A percentile compares a stretch with the other conserved stretches of the same genome.
Evolutionary conservation across 2,797 vertebrate species (phyloP).

Genomic region (Nyctibius grandis): DNA sequence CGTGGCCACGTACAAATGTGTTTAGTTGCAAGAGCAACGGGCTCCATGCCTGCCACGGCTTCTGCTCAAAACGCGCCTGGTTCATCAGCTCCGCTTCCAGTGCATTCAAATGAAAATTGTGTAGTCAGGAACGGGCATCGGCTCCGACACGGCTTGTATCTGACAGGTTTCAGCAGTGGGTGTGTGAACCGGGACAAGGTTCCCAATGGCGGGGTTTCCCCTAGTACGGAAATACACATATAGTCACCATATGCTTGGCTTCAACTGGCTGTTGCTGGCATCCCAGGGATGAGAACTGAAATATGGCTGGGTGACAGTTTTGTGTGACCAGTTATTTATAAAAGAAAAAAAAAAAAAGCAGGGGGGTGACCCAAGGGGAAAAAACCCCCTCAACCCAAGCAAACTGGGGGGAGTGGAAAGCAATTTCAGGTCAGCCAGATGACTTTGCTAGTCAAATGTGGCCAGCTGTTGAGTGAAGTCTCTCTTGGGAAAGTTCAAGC

Average conservation of each 20-base stretch:
- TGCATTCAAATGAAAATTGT: not conserved
- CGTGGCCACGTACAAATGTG: accelerated
- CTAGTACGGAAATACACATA: accelerated
- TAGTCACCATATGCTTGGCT: accelerated
- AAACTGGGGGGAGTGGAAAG: not conserved
- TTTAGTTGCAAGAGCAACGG: not conserved
- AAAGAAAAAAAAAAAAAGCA: not conserved
- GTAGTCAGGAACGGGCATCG: accelerated
- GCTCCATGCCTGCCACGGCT: not conserved
- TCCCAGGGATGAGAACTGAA: not conserved
- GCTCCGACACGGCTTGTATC: not conserved
- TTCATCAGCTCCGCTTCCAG: not conserved
- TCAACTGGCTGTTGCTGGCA: not conserved
- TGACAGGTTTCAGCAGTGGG: not conserved
- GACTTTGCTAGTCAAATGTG: not conserved
- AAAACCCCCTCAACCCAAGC: not conserved
- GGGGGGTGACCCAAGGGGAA: accelerated
- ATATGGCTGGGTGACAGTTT: not conserved
- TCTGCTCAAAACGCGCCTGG: accelerated
- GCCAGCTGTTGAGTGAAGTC: not conserved
- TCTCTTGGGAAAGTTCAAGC: not conserved
- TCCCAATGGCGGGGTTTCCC: not conserved
- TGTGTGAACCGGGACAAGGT: not conserved
- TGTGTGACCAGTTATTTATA: not conserved
- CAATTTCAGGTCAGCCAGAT: not conserved